These are phyloP conservation scores for Struthidea cinerea DNA, from an alignment of 2,113 vertebrate genomes.

Conservation along the genomic window DNA sequence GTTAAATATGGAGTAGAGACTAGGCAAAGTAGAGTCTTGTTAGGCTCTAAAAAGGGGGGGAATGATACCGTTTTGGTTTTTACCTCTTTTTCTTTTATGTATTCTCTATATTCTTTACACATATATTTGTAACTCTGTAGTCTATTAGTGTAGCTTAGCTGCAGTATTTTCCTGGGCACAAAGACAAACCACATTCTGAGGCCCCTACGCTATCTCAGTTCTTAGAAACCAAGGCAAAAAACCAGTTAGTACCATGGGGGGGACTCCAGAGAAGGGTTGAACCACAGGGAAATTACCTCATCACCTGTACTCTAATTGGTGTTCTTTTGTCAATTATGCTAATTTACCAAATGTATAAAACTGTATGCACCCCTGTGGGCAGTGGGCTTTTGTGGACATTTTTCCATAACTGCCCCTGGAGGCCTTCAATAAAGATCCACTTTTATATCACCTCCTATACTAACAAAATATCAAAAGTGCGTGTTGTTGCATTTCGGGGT, in stretches of 20 bases:
- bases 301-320: neutral
- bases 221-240: neutral
- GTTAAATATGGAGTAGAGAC: neutral
- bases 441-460: neutral
- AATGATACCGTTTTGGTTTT: neutral
- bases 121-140: neutral
- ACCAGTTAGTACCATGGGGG: neutral
- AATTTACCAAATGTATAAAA: neutral
- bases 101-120: neutral
- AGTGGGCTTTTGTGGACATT: neutral
- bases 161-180: neutral
- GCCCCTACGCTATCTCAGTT: neutral
- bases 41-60: neutral
- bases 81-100: neutral
- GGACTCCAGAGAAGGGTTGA: neutral
- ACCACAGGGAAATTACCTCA: neutral
- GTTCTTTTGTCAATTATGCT: neutral
- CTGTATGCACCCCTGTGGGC: neutral
- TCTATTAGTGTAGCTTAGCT: neutral
- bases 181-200: neutral
- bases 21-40: neutral
- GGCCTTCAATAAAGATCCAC: neutral
- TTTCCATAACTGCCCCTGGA: neutral
- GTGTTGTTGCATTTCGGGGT: neutral
- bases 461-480: neutral